Evolutionary conservation across 2,888 invertebrate species (phyloP).

Genomic region (Ctena decussata): DNA sequence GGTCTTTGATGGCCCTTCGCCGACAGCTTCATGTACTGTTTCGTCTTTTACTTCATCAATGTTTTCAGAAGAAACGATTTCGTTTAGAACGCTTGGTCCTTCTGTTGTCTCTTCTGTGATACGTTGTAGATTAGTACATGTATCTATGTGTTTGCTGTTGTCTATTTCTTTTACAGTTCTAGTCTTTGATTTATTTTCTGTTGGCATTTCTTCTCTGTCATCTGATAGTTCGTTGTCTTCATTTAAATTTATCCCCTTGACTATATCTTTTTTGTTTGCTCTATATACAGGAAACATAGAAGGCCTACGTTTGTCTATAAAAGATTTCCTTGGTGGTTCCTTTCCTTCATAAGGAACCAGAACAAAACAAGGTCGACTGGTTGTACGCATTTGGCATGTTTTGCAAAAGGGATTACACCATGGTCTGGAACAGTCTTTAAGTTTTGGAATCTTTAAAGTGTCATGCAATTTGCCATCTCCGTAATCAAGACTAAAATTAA

Average conservation of each 20-base stretch:
- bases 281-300: conserved; percentile 47
- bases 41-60: background rate
- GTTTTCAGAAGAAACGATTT: background rate
- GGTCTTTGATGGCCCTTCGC: conserved; percentile 7
- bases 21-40: background rate
- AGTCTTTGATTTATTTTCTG: background rate
- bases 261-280: background rate
- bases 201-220: background rate
- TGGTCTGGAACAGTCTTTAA: conserved; percentile 69
- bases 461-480: conserved; percentile 63
- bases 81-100: background rate
- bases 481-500: conserved; percentile 54
- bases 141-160: background rate
- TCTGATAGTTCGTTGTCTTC: background rate
- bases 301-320: conserved; percentile 35
- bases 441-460: conserved; percentile 56
- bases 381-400: conserved; percentile 63
- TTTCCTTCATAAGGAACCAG: conserved; percentile 59
- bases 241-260: background rate
- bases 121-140: background rate
- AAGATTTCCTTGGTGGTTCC: conserved; percentile 28
- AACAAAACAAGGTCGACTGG: conserved; percentile 65
- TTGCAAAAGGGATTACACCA: conserved; percentile 68
- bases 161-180: background rate
- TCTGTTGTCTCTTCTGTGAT: background rate